Conservation (phyloP, 2,113 vertebrate species). For the Neolamprologus brichardi region DNA sequence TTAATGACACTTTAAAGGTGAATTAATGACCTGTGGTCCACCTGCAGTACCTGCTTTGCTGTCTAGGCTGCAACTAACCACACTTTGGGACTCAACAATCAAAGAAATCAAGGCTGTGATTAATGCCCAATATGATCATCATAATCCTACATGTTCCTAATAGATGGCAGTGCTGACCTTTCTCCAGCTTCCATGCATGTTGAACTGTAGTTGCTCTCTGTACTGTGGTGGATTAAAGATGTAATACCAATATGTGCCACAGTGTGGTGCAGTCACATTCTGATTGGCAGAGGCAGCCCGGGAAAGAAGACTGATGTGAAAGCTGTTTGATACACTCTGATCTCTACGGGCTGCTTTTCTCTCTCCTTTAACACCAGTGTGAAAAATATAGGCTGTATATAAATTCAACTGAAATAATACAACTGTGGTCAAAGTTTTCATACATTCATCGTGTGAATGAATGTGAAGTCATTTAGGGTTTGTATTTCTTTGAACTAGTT, state of each 20-base stretch:
- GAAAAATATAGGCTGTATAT: neutral
- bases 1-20: neutral
- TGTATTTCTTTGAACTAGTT: neutral
- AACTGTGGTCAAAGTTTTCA: neutral
- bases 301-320: neutral
- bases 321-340: neutral
- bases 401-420: neutral
- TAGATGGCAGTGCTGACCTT: neutral
- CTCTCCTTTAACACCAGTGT: neutral
- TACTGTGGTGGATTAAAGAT: neutral
- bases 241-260: neutral
- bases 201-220: neutral
- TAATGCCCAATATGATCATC: neutral
- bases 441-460: neutral
- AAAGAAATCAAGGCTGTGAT: neutral
- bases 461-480: rapidly evolving
- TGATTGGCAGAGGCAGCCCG: rapidly evolving
- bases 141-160: neutral
- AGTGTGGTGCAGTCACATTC: neutral
- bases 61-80: neutral
- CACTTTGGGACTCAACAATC: neutral
- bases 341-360: neutral
- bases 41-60: neutral
- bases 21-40: neutral
- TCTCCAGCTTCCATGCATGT: neutral